These are phyloP conservation scores for Steromphala cineraria DNA, from an alignment of 2,888 invertebrate species.

Conservation along the genomic window DNA sequence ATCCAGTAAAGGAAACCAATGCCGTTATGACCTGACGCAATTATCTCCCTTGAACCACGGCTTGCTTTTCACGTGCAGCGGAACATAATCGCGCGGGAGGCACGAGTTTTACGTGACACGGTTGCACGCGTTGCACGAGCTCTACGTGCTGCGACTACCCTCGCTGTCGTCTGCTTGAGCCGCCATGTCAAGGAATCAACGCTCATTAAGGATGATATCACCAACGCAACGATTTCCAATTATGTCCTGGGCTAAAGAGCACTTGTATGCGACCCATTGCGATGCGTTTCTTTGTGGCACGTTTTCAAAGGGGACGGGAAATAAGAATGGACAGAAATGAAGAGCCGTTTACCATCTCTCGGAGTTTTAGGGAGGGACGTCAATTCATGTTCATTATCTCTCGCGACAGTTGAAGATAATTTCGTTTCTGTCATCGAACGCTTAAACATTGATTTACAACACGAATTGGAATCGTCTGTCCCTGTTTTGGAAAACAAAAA, in stretches of 20 bases:
- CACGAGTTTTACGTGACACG: neutral
- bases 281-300: constrained; percentile 4
- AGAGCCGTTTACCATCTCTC: too few species aligned
- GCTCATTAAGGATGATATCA: constrained; percentile 14
- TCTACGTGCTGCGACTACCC: neutral
- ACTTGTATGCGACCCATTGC: constrained; percentile 7
- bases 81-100: too few species aligned
- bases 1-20: too few species aligned
- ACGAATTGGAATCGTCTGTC: too few species aligned
- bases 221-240: constrained; percentile 21
- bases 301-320: neutral
- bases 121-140: neutral
- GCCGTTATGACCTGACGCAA: neutral
- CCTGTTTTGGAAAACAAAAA: too few species aligned
- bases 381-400: too few species aligned
- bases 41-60: neutral
- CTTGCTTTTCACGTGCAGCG: neutral
- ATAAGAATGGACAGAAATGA: neutral
- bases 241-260: neutral
- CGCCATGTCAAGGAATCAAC: constrained; percentile 7
- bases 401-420: too few species aligned
- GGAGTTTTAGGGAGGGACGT: too few species aligned
- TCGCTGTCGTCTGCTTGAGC: neutral
- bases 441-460: too few species aligned
- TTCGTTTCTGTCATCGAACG: too few species aligned